These are phyloP conservation scores for Zhuqinia jingwanae DNA, from an alignment of 2,888 invertebrate species.

Conservation along the genomic window DNA sequence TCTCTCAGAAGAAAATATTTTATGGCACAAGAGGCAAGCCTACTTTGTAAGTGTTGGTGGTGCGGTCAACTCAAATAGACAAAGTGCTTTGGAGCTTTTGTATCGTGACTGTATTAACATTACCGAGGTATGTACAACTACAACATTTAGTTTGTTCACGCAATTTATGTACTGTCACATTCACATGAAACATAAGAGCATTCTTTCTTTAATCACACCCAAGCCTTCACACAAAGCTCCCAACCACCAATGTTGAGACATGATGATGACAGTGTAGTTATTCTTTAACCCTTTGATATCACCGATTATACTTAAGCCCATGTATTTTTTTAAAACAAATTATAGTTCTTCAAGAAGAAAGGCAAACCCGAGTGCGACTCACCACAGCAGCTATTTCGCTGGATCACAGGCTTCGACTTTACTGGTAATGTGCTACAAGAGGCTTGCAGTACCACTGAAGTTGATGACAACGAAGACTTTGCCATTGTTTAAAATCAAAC, in stretches of 20 bases:
- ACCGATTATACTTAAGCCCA: too few relatives aligned
- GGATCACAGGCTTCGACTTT: constrained; percentile 86
- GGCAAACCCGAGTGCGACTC: constrained; percentile 85
- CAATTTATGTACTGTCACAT: not conserved
- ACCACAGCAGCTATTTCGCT: constrained; percentile 88
- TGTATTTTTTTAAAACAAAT: too few relatives aligned
- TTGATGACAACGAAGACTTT: constrained; percentile 42
- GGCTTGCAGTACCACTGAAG: not conserved
- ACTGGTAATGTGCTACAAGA: constrained; percentile 50
- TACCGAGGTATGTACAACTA: constrained; percentile 78
- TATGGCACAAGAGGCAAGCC: constrained; percentile 83
- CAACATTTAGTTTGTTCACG: not conserved
- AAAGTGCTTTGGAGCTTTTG: constrained; percentile 83
- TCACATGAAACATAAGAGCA: too few relatives aligned
- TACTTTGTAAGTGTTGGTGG: constrained; percentile 85
- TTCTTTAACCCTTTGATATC: too few relatives aligned
- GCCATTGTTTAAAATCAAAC: constrained; percentile 48
- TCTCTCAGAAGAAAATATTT: constrained; percentile 84
- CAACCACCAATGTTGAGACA: too few relatives aligned
- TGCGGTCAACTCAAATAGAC: constrained; percentile 84
- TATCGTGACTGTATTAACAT: constrained; percentile 83
- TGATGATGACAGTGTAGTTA: too few relatives aligned
- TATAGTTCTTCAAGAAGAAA: constrained; percentile 88
- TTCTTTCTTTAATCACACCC: too few relatives aligned
- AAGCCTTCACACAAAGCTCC: too few relatives aligned